These are phyloP conservation scores for Apocrypta bakeri DNA, from an alignment of 1,140 invertebrate genomes.

Conservation along the genomic window DNA sequence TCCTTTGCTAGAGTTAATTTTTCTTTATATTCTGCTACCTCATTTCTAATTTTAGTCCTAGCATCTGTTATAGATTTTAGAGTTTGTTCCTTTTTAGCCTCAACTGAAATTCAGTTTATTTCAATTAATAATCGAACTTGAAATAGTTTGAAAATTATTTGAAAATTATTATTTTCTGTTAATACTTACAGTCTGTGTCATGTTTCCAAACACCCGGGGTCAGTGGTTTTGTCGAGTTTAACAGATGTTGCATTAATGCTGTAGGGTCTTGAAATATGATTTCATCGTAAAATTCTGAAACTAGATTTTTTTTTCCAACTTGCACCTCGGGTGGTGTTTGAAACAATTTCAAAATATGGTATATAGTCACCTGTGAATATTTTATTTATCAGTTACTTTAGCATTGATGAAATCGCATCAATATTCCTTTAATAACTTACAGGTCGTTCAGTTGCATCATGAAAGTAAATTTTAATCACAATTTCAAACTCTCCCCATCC, in stretches of 20 bases:
- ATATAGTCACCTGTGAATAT: conserved; percentile 89
- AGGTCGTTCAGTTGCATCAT: conserved; percentile 96
- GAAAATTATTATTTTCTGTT: conserved; percentile 4
- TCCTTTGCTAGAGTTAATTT: conserved; percentile 92
- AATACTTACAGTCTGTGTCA: conserved; percentile 91
- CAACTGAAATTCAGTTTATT: conserved; percentile 81
- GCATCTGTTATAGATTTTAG: conserved; percentile 86
- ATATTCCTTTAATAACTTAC: conserved; percentile 76
- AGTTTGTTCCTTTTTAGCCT: conserved; percentile 91
- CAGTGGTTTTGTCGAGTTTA: conserved; percentile 85
- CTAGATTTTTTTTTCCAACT: conserved; percentile 85
- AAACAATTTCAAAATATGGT: conserved; percentile 97
- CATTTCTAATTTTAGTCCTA: conserved; percentile 87
- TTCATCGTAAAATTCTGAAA: conserved; percentile 97
- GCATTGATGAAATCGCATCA: neutral
- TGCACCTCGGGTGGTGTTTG: conserved; percentile 84
- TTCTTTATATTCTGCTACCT: conserved; percentile 91
- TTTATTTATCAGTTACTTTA: neutral
- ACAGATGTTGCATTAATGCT: conserved; percentile 91
- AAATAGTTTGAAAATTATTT: neutral
- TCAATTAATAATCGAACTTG: conserved; percentile 37
- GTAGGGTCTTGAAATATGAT: conserved; percentile 98
- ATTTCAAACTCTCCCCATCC: conserved; percentile 99
- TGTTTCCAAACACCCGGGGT: conserved; percentile 86
- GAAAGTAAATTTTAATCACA: conserved; percentile 98